These are phyloP conservation scores for Collichthys lucidus DNA, from an alignment of 2,113 vertebrate species.

Conservation along the genomic window DNA sequence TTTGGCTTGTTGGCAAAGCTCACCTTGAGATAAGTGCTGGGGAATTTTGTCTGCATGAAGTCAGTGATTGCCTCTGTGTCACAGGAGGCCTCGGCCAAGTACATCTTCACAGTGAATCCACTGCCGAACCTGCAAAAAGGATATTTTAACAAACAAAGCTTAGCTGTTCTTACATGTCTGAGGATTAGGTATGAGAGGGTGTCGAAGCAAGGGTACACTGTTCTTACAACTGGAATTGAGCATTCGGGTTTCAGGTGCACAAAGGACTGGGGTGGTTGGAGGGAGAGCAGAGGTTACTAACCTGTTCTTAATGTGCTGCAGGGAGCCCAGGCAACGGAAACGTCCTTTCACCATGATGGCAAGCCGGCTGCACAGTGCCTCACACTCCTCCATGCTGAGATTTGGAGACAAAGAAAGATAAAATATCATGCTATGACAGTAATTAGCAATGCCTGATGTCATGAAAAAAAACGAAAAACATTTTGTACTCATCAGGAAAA, in stretches of 20 bases:
- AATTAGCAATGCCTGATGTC: constrained; percentile 43
- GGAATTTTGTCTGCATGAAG: constrained; percentile 93
- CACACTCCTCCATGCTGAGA: constrained; percentile 96
- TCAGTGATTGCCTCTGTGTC: constrained; percentile 87
- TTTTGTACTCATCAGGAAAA: too few species aligned
- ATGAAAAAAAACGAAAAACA: background rate
- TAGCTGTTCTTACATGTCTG: constrained; percentile 37
- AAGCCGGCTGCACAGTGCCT: constrained; percentile 94
- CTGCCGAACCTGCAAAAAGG: constrained; percentile 89
- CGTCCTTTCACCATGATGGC: constrained; percentile 98
- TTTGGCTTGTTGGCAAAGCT: constrained; percentile 35
- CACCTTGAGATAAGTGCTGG: constrained; percentile 95
- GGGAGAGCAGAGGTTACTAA: constrained; percentile 77
- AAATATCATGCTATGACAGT: constrained; percentile 53
- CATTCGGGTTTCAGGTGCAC: constrained; percentile 19
- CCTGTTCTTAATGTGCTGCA: constrained; percentile 99
- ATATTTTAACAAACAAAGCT: constrained; percentile 46
- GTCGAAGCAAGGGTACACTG: background rate
- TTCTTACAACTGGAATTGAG: constrained; percentile 44
- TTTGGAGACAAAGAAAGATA: constrained; percentile 42
- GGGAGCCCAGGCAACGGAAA: constrained; percentile 94
- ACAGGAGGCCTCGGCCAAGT: constrained; percentile 86
- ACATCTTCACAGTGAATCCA: constrained; percentile 98
- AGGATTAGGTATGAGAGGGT: background rate
- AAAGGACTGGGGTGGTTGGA: constrained; percentile 52